These are phyloP conservation scores for Drosophila borborema DNA, from an alignment of 2,888 invertebrate genomes.

Conservation along the genomic window DNA sequence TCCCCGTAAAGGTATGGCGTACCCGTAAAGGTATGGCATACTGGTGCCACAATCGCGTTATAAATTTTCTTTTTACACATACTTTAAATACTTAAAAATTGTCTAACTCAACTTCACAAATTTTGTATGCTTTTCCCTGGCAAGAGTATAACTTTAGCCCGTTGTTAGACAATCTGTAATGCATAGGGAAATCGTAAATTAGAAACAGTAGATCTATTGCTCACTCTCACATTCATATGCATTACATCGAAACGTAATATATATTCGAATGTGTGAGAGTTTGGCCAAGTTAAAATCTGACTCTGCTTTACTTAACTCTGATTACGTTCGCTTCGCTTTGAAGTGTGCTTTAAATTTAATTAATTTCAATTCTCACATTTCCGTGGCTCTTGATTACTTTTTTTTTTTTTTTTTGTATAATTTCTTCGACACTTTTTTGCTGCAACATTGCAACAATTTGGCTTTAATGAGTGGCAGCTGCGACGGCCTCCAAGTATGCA, in stretches of 20 bases:
- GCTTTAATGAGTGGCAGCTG: conserved; percentile 44
- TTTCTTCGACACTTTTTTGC: conserved; percentile 1
- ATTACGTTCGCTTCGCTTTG: neutral
- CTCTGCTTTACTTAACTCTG: too few species aligned
- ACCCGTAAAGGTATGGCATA: too few species aligned
- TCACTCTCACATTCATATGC: neutral
- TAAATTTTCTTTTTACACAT: too few species aligned
- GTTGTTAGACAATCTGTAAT: neutral
- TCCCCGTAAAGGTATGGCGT: too few species aligned
- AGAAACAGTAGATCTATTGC: too few species aligned
- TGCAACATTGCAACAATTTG: conserved; percentile 48
- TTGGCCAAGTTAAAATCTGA: too few species aligned
- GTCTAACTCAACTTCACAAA: too few species aligned
- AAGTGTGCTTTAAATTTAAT: neutral
- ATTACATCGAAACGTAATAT: too few species aligned
- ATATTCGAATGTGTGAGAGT: too few species aligned
- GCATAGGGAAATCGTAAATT: neutral
- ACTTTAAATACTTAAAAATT: neutral
- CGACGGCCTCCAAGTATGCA: conserved; percentile 32
- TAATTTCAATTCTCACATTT: neutral
- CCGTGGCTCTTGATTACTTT: neutral
- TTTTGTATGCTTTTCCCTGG: too few species aligned
- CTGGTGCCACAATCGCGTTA: too few species aligned
- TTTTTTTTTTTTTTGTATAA: neutral
- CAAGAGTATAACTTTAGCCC: too few species aligned